A percentile compares a stretch with the other conserved stretches of the same genome.
Evolutionary conservation across 1,140 invertebrate species (phyloP).

Genomic region (Ephestia elutella): DNA sequence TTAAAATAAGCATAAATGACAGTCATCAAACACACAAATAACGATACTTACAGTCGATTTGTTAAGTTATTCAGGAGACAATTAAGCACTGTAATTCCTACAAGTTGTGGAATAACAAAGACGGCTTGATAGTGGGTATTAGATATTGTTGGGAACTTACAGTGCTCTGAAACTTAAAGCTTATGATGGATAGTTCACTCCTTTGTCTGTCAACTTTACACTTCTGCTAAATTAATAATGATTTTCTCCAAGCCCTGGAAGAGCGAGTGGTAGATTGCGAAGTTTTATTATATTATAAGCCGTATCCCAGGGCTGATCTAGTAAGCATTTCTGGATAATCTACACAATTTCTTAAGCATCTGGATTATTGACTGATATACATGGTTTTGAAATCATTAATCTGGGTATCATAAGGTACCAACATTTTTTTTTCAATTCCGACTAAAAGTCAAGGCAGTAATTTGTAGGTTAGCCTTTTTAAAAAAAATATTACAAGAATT

Average conservation of each 20-base stretch:
- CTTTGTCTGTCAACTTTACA: constrained; percentile 3
- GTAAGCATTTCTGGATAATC: too few relatives aligned
- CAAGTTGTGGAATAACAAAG: background rate
- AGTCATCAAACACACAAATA: background rate
- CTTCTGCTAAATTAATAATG: constrained; percentile 1
- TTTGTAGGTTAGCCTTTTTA: too few relatives aligned
- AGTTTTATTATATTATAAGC: too few relatives aligned
- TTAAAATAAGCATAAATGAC: background rate
- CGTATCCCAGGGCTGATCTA: too few relatives aligned
- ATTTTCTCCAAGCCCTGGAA: background rate
- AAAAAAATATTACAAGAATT: too few relatives aligned
- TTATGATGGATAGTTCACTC: constrained; percentile 8
- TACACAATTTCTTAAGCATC: too few relatives aligned
- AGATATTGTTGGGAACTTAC: constrained; percentile 6
- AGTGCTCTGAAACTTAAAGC: constrained; percentile 8
- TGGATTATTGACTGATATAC: too few relatives aligned
- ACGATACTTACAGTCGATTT: background rate
- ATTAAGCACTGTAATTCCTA: background rate
- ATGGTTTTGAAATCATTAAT: too few relatives aligned
- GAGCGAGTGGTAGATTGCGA: background rate
- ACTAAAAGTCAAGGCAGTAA: too few relatives aligned
- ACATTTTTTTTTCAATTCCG: too few relatives aligned
- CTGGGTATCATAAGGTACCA: too few relatives aligned
- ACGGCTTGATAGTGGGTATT: constrained; percentile 6
- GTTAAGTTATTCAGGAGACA: background rate